These are phyloP conservation scores for Notothenia rossii DNA, from an alignment of 2,113 vertebrate genomes.

Conservation along the genomic window DNA sequence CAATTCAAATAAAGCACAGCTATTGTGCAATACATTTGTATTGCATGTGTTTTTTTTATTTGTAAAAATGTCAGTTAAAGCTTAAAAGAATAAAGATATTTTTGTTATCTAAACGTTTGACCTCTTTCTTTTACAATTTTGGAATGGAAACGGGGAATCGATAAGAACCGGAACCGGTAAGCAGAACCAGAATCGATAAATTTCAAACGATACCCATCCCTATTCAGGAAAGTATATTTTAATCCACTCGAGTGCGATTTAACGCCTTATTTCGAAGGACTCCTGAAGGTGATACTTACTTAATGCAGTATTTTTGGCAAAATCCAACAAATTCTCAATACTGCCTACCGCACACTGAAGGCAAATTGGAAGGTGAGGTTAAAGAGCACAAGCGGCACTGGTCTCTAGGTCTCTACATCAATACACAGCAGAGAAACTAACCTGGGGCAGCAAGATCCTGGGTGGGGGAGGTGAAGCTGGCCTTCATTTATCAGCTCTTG, in stretches of 20 bases:
- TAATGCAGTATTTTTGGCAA: slow-evolving; percentile 5
- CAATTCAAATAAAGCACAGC: no score
- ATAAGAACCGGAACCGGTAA: no score
- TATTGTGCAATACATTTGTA: no score
- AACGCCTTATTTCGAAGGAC: slow-evolving; percentile 23
- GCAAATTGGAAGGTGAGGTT: slow-evolving; percentile 51
- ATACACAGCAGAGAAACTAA: slow-evolving; percentile 52
- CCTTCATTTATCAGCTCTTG: slow-evolving; percentile 72
- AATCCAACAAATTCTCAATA: slow-evolving; percentile 21
- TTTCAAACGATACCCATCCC: no score
- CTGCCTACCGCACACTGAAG: slow-evolving; percentile 10
- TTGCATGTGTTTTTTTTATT: no score
- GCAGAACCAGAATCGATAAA: no score
- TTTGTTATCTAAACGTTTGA: no score
- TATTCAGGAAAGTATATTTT: neutral
- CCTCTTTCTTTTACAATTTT: no score
- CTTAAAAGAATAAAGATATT: no score
- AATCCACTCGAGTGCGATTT: slow-evolving; percentile 20
- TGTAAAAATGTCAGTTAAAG: no score
- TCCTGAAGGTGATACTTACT: slow-evolving; percentile 19
- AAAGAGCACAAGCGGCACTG: slow-evolving; percentile 50
- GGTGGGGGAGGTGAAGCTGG: slow-evolving; percentile 25
- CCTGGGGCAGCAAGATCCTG: slow-evolving; percentile 51
- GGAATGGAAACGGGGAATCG: no score
- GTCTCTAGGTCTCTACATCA: slow-evolving; percentile 47